Conservation (phyloP, 53 echinoderm and acorn worm genomes). For the Astropecten irregularis region DNA sequence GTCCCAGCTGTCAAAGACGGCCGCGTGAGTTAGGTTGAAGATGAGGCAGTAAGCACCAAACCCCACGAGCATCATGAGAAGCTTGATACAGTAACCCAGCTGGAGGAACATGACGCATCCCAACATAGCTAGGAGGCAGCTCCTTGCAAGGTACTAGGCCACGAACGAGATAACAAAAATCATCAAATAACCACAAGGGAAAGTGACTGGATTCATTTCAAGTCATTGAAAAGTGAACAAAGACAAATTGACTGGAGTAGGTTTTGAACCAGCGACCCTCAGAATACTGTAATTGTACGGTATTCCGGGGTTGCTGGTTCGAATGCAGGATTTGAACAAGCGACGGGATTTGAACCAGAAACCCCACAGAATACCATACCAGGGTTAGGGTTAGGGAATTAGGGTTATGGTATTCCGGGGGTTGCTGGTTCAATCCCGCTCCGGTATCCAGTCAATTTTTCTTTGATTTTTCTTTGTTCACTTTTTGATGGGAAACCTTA, state of each 20-base stretch:
- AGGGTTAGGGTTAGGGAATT: background rate
- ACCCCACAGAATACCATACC: background rate
- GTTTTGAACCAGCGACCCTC: no score
- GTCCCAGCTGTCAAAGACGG: slow-evolving; percentile 75
- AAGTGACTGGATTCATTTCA: no score
- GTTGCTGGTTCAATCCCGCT: no score
- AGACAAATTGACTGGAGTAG: no score
- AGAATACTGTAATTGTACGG: no score
- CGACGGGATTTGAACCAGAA: background rate
- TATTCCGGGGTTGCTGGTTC: no score
- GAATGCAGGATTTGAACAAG: background rate
- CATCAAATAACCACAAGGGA: no score
- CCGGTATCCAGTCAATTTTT: no score
- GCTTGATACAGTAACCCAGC: slow-evolving; percentile 85
- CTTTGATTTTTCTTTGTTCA: no score
- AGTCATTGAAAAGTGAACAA: no score
- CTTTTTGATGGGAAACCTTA: no score
- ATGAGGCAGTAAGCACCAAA: slow-evolving; percentile 66
- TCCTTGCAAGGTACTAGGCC: slow-evolving; percentile 83
- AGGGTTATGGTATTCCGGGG: background rate
- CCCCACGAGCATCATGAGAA: slow-evolving; percentile 71
- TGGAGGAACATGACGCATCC: slow-evolving; percentile 88
- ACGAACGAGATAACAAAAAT: background rate
- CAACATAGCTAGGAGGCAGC: slow-evolving; percentile 74
- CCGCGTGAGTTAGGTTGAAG: slow-evolving; percentile 71